Percentiles rank a stretch among this genome's conserved stretches.
Conservation (phyloP, 2,797 vertebrate genomes). For the Podarcis siculus region DNA sequence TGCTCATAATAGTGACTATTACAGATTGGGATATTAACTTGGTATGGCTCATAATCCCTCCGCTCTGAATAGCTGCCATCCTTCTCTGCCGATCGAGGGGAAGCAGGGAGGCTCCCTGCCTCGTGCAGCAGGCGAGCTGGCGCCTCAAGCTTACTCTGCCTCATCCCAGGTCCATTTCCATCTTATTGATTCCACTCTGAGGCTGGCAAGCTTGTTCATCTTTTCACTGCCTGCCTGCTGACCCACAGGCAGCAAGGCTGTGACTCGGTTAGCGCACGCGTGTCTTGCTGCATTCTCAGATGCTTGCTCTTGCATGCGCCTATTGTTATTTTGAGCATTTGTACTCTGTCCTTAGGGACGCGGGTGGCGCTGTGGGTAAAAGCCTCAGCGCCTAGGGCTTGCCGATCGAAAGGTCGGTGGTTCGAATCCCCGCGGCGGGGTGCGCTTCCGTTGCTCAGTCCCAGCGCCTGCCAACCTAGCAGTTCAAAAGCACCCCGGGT, state of each 20-base stretch:
- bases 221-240: accelerated
- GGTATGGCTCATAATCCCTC: neutral
- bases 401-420: too few species aligned
- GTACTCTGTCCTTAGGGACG: too few species aligned
- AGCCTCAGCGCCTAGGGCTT: too few species aligned
- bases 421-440: too few species aligned
- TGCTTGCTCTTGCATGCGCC: neutral
- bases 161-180: constrained; percentile 18
- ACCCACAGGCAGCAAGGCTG: neutral
- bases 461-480: too few species aligned
- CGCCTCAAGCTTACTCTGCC: neutral
- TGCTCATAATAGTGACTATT: constrained; percentile 34
- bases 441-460: too few species aligned
- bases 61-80: neutral
- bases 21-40: neutral
- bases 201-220: accelerated
- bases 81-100: neutral
- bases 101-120: neutral
- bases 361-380: too few species aligned
- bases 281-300: neutral
- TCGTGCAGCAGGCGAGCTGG: neutral
- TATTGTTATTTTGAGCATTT: neutral
- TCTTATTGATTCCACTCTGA: accelerated
- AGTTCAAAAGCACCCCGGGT: too few species aligned
- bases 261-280: too few species aligned